Percentiles rank a stretch among this genome's conserved stretches.
Evolutionary conservation across 2,113 vertebrate species (phyloP).

Genomic region (Petroica traversi): DNA sequence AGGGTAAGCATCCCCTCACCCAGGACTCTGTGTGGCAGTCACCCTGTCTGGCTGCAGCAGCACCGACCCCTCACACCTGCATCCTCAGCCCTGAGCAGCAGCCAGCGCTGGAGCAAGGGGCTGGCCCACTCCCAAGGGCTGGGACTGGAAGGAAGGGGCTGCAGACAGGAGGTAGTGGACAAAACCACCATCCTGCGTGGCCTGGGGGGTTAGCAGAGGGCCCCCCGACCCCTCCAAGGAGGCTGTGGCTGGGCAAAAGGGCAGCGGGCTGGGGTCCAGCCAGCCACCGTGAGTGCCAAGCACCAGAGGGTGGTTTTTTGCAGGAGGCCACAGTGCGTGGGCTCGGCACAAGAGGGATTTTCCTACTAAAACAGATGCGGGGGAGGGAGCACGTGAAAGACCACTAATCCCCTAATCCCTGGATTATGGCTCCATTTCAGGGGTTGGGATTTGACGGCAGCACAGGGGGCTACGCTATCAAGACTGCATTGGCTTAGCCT

Average conservation of each 20-base stretch:
- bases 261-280: background rate
- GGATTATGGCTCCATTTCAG: slow-evolving; percentile 66
- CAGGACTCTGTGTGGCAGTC: background rate
- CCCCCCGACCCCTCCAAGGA: accelerated
- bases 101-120: background rate
- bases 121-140: background rate
- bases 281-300: background rate
- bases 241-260: background rate
- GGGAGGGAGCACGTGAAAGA: slow-evolving; percentile 57
- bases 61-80: background rate
- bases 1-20: background rate
- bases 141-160: background rate
- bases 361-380: slow-evolving; percentile 37
- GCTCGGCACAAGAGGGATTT: slow-evolving; percentile 47
- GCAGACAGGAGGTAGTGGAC: background rate
- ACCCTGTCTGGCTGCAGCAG: background rate
- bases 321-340: background rate
- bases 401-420: slow-evolving; percentile 64
- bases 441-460: slow-evolving; percentile 26
- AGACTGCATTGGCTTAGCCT: background rate
- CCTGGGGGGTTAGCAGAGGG: background rate
- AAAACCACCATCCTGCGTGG: accelerated
- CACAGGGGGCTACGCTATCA: background rate
- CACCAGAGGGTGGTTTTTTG: background rate
- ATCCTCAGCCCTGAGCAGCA: background rate